phyloP scores from a whole-genome alignment of 2,113 vertebrate species.

The Emydocephalus ijimae region DNA sequence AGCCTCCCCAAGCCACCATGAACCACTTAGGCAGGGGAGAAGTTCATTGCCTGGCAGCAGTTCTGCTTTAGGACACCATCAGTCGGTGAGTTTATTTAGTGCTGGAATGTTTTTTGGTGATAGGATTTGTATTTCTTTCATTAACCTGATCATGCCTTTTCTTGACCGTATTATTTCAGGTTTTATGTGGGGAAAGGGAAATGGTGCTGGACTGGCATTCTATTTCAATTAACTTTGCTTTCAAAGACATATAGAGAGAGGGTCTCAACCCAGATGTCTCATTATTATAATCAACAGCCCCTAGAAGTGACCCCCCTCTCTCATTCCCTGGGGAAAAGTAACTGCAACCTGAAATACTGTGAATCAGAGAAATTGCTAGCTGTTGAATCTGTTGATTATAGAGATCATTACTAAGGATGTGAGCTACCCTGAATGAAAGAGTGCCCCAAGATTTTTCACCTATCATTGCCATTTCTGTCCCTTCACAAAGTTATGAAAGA shows the following conservation, averaged over 20 bases:
- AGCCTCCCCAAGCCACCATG: background rate
- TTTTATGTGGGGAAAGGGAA: background rate
- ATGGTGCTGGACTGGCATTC: background rate
- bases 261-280: background rate
- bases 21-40: background rate
- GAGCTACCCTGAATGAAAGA: background rate
- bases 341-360: background rate
- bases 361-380: background rate
- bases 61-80: slow-evolving; percentile 12
- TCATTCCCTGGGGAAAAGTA: background rate
- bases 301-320: background rate
- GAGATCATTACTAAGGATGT: background rate
- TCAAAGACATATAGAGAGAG: background rate
- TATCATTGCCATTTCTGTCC: no score
- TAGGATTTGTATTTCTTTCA: background rate
- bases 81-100: slow-evolving; percentile 1
- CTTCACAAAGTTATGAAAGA: background rate
- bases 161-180: background rate
- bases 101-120: background rate
- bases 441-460: background rate
- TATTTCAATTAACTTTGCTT: background rate
- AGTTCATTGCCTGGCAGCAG: background rate
- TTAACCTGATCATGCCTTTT: background rate
- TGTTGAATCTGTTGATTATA: background rate
- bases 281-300: background rate